Base-by-base conservation (phyloP, 1,140 invertebrate genomes). In the Orussus abietinus region DNA sequence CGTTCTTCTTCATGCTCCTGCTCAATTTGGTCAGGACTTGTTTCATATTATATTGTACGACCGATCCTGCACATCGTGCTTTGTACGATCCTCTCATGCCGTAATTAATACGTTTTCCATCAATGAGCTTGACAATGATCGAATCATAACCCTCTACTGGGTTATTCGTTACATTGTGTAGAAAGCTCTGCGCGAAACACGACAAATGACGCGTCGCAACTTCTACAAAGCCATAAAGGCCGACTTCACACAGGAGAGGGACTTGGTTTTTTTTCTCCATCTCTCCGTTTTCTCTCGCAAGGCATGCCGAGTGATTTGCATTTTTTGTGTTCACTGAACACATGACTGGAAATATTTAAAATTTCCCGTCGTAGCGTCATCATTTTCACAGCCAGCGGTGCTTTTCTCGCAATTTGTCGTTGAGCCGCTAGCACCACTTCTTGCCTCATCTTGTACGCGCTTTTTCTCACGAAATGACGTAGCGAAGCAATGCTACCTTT, bases 91-190 rank as follows among this genome's bases (percentile, higher is more conserved):
- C 21, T 6, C 43, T 51, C 7, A 29, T 37, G 4, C 47, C 37
- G 11, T 40, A 59, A 51, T 66, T 65, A 10, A 57, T 39, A 32
- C 58, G 42, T 47, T 72, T 69, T 6, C 63, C 67, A 12, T 55
- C 58, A 17, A 60, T 40, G 39, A 49, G 51, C 45, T 69, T 69
- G n/a, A 37, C 40, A 0, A 62, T 13, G n/a, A 46, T 37, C 14
- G 39, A 42, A 42, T 68, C 59, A 43, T 57, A 72, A 17, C 33
- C 17, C 57, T 75, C 72, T 6, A 57, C 63, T 13, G 28, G 10
- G 45, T 74, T 74, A 22, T 59, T 74, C 20, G 62, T 67, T 17
- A 53, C 51, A 39, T 69, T 59, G 3, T 56, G 20, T 5, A 73
- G 45, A 10, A 66, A 47, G 30, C 55, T 56, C 4, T 42, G 18